These are phyloP conservation scores for Synaphobranchus kaupii DNA, from an alignment of 2,797 vertebrate species.

Conservation along the genomic window DNA sequence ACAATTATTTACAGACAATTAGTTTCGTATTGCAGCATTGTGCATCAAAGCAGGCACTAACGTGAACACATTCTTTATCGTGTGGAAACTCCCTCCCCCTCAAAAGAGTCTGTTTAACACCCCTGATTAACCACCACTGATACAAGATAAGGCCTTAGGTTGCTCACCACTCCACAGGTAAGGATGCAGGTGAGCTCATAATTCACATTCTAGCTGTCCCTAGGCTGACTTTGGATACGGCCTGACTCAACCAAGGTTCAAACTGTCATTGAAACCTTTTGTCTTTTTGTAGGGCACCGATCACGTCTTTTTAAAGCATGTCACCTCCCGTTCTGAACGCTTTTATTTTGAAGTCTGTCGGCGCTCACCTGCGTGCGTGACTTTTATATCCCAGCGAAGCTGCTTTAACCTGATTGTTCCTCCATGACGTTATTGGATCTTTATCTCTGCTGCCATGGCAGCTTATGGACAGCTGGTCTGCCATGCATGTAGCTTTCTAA, in stretches of 20 bases:
- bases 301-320: constrained; percentile 16
- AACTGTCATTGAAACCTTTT: not conserved
- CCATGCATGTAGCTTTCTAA: constrained; percentile 43
- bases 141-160: constrained; percentile 43
- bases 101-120: constrained; percentile 42
- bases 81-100: constrained; percentile 41
- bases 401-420: constrained; percentile 22
- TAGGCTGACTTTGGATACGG: not conserved
- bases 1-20: constrained; percentile 63
- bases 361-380: constrained; percentile 35
- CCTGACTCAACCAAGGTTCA: not conserved
- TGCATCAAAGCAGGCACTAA: constrained; percentile 65
- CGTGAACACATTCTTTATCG: constrained; percentile 61
- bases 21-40: constrained; percentile 58
- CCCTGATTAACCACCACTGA: constrained; percentile 41
- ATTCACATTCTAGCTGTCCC: constrained; percentile 6
- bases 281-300: not conserved
- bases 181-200: constrained; percentile 33
- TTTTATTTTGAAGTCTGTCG: constrained; percentile 42
- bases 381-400: constrained; percentile 1
- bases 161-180: constrained; percentile 10
- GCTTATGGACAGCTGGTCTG: constrained; percentile 32
- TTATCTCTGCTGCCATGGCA: constrained; percentile 57
- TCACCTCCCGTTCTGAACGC: not conserved
- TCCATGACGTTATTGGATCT: constrained; percentile 47